phyloP scores from a whole-genome alignment of 2,888 invertebrate genomes.

The Drosophila maculinotata region DNA sequence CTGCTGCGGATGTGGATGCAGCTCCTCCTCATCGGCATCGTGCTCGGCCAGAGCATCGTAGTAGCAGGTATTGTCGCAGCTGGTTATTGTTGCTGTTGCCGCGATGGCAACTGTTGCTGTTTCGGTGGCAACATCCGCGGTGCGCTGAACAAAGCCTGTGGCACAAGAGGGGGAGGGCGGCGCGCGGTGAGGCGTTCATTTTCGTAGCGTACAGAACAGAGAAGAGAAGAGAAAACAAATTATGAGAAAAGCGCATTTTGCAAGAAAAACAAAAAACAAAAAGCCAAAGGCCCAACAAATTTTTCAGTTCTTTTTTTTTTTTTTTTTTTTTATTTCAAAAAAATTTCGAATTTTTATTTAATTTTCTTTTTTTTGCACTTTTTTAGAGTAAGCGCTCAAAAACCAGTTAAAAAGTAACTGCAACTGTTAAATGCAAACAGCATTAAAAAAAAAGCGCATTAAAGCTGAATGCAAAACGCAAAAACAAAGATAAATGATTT shows the following conservation, averaged over 20 bases:
- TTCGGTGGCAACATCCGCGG: slow-evolving; percentile 20
- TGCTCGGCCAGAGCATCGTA: slow-evolving; percentile 81
- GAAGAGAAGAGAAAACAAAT: slow-evolving; percentile 80
- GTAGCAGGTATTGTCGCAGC: slow-evolving; percentile 77
- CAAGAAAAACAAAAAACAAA: slow-evolving; percentile 86
- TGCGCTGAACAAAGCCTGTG: slow-evolving; percentile 17
- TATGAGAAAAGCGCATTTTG: slow-evolving; percentile 84
- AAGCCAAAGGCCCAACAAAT: slow-evolving; percentile 90
- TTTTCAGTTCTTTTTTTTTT: slow-evolving; percentile 1
- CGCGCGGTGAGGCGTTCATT: slow-evolving; percentile 22
- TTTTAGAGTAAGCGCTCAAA: slow-evolving; percentile 30
- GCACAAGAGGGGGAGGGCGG: slow-evolving; percentile 16
- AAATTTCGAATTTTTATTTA: slow-evolving; percentile 17
- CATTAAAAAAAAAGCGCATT: slow-evolving; percentile 22
- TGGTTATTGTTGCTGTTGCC: slow-evolving; percentile 16
- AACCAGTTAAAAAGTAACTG: slow-evolving; percentile 29
- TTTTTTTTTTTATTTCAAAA: slow-evolving; percentile 35
- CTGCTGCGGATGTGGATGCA: slow-evolving; percentile 17
- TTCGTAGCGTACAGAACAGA: slow-evolving; percentile 60
- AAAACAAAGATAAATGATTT: slow-evolving; percentile 14
- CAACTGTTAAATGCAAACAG: slow-evolving; percentile 39
- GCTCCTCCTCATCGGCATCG: slow-evolving; percentile 58
- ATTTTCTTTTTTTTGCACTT: slow-evolving; percentile 32
- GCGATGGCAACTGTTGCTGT: slow-evolving; percentile 8
- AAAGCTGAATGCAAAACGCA: slow-evolving; percentile 45